phyloP scores from a whole-genome alignment of 35 echinoderm and acorn worm genomes.

The Amphiura filiformis region DNA sequence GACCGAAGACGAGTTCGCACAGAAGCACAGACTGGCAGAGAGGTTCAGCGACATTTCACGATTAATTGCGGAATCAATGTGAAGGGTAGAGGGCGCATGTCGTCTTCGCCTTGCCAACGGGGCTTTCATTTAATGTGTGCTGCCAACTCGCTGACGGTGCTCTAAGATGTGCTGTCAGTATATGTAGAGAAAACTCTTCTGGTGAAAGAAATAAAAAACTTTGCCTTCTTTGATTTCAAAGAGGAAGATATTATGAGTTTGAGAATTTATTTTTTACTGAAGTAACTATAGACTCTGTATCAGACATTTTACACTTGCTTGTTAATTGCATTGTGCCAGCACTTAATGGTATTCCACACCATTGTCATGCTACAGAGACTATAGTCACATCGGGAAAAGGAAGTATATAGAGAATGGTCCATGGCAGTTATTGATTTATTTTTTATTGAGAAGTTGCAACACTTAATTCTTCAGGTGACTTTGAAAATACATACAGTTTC shows the following conservation, averaged over 20 bases:
- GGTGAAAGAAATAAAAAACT: background rate
- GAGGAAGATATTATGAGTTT: background rate
- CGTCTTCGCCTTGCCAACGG: background rate
- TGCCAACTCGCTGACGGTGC: conserved; percentile 9
- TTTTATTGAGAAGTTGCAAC: too few relatives aligned
- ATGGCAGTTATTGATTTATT: too few relatives aligned
- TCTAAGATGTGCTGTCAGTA: background rate
- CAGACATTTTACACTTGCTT: background rate
- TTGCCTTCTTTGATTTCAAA: background rate
- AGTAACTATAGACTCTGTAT: background rate
- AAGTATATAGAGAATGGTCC: too few relatives aligned
- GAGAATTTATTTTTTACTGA: background rate
- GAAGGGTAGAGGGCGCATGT: background rate
- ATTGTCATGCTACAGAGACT: background rate
- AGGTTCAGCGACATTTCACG: conserved; percentile 55
- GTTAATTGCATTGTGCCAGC: background rate
- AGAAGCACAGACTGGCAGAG: conserved; percentile 37
- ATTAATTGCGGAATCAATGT: conserved; percentile 55
- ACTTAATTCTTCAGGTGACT: too few relatives aligned
- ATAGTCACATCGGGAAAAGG: background rate
- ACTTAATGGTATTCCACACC: background rate
- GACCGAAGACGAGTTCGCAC: conserved; percentile 49
- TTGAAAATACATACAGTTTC: background rate
- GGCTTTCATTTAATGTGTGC: conserved; percentile 10
- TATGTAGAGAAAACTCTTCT: background rate